Conservation (phyloP, 2,113 vertebrate genomes). For the Prolemur simus region DNA sequence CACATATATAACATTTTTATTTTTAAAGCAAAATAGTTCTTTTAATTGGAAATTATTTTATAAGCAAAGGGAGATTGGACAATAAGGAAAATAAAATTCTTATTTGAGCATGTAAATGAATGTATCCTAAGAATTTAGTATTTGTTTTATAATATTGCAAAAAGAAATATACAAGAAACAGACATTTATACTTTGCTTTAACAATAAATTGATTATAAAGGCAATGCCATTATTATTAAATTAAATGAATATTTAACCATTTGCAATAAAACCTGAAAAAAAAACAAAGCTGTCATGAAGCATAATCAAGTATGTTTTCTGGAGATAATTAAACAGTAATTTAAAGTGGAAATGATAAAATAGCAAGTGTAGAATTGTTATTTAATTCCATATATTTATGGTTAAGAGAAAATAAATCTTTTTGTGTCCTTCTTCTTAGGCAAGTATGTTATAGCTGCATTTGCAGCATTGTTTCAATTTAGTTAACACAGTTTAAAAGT, state of each 20-base stretch:
- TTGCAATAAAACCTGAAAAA: background rate
- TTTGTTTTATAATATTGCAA: background rate
- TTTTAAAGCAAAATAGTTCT: background rate
- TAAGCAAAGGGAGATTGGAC: background rate
- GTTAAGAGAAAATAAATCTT: background rate
- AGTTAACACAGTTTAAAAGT: background rate
- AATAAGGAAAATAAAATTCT: background rate
- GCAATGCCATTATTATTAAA: background rate
- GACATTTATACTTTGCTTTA: background rate
- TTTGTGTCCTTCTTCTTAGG: background rate
- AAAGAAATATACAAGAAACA: background rate
- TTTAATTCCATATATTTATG: background rate
- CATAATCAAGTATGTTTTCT: background rate
- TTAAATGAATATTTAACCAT: background rate
- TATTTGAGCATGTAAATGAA: background rate
- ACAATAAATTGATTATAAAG: background rate
- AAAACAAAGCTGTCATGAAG: background rate
- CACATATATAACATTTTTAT: background rate
- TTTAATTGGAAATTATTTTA: background rate
- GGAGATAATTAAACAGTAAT: background rate
- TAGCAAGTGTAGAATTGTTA: background rate
- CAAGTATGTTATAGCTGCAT: background rate
- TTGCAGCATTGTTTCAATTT: background rate
- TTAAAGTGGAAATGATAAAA: background rate
- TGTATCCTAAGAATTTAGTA: background rate